Evolutionary conservation across 2,888 invertebrate genomes (phyloP).

Genomic region (Calliopum simillimum): DNA sequence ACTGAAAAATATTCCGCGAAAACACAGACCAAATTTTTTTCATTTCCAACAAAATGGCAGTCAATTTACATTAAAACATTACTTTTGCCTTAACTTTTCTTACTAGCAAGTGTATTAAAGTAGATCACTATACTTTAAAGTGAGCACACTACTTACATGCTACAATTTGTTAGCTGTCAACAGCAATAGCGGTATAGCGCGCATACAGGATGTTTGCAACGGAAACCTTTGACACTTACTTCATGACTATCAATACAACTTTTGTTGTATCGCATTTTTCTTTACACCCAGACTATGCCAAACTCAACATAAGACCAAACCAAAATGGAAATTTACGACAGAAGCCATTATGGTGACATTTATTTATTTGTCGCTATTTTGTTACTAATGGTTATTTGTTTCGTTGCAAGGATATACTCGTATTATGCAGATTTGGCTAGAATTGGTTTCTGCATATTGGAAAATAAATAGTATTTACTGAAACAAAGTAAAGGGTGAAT

Average conservation of each 20-base stretch:
- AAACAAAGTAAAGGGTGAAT: too few relatives aligned
- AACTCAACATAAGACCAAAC: conserved; percentile 37
- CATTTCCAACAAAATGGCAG: too few relatives aligned
- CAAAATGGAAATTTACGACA: conserved; percentile 27
- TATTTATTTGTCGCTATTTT: conserved; percentile 36
- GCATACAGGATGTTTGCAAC: conserved; percentile 46
- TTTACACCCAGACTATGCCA: too few relatives aligned
- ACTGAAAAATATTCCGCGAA: too few relatives aligned
- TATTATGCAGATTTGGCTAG: too few relatives aligned
- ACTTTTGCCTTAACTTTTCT: too few relatives aligned
- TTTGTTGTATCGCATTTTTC: conserved; percentile 38
- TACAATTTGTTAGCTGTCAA: conserved; percentile 48
- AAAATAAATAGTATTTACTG: too few relatives aligned
- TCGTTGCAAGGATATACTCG: too few relatives aligned
- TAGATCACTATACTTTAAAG: conserved; percentile 35
- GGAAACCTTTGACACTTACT: conserved; percentile 56
- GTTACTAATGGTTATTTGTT: conserved; percentile 31
- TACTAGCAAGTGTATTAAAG: too few relatives aligned
- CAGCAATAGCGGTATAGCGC: conserved; percentile 38
- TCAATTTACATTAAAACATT: too few relatives aligned
- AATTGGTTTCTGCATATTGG: too few relatives aligned
- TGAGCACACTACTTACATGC: conserved; percentile 38
- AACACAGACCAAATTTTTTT: too few relatives aligned
- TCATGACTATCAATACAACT: conserved; percentile 54
- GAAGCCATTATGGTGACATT: conserved; percentile 32